phyloP scores from a whole-genome alignment of 2,113 vertebrate genomes.

The Stercorarius parasiticus region DNA sequence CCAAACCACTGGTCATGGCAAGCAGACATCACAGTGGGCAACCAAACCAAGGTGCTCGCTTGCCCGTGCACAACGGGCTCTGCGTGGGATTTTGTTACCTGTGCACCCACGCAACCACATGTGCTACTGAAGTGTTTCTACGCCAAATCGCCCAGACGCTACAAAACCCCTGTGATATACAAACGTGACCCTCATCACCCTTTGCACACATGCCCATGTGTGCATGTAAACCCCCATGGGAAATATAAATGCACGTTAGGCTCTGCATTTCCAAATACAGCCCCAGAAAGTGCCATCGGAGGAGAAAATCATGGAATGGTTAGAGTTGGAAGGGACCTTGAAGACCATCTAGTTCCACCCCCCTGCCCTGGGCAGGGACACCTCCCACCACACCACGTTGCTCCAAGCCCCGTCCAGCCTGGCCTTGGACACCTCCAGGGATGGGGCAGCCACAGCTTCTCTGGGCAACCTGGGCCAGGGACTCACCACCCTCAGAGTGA shows the following conservation, averaged over 20 bases:
- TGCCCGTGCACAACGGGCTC: not conserved
- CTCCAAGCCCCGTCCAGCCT: no score
- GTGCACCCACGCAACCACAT: no score
- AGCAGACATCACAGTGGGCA: not conserved
- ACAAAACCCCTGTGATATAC: not conserved
- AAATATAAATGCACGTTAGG: not conserved
- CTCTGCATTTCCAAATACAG: not conserved
- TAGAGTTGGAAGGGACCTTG: no score
- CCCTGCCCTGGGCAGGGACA: no score
- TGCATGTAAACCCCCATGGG: accelerated
- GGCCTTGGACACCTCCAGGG: no score
- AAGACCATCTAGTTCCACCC: no score
- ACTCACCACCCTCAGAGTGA: not conserved
- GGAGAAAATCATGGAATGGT: not conserved
- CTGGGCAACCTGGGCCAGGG: no score
- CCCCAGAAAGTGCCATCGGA: not conserved
- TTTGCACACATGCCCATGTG: accelerated
- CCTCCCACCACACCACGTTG: no score
- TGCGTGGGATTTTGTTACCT: no score
- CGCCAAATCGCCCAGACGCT: not conserved
- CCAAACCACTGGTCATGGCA: not conserved
- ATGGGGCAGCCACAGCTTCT: not conserved
- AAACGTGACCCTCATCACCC: not conserved
- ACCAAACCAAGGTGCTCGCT: not conserved
- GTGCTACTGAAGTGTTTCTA: no score